These are phyloP conservation scores for Microctonus hyperodae DNA, from an alignment of 2,888 invertebrate genomes.

Conservation along the genomic window DNA sequence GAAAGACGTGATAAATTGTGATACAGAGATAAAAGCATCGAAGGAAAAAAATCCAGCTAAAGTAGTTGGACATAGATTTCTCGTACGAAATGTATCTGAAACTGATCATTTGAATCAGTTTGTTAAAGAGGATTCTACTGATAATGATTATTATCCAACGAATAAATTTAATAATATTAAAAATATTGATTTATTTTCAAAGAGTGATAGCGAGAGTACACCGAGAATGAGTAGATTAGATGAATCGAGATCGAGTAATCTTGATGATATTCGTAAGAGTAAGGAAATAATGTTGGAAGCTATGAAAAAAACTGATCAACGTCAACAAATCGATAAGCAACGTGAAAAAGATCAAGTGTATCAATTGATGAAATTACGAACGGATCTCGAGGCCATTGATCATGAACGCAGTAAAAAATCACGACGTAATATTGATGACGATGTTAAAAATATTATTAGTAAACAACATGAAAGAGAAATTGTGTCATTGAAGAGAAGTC, in stretches of 20 bases:
- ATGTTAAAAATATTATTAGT: background rate
- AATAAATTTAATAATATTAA: constrained; percentile 51
- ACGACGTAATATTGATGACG: constrained; percentile 50
- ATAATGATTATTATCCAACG: constrained; percentile 41
- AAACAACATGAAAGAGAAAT: constrained; percentile 65
- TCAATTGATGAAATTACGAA: constrained; percentile 42
- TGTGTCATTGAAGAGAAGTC: constrained; percentile 67
- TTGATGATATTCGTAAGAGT: constrained; percentile 47
- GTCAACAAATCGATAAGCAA: constrained; percentile 36
- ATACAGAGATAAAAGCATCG: background rate
- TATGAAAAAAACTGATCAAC: constrained; percentile 43
- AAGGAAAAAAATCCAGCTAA: constrained; percentile 37
- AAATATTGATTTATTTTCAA: constrained; percentile 56
- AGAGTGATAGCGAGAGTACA: constrained; percentile 51
- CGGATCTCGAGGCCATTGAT: constrained; percentile 50
- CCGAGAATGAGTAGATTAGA: constrained; percentile 38
- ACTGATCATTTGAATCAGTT: constrained; percentile 54
- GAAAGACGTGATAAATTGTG: background rate
- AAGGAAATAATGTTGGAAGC: constrained; percentile 50
- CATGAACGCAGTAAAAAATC: constrained; percentile 44
- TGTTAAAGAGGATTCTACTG: constrained; percentile 42
- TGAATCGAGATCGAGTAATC: constrained; percentile 43
- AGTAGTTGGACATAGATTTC: constrained; percentile 54
- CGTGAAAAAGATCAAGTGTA: constrained; percentile 39
- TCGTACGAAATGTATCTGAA: constrained; percentile 58